Conservation (phyloP, 2,113 vertebrate species). For the Melanocharis versteri region DNA sequence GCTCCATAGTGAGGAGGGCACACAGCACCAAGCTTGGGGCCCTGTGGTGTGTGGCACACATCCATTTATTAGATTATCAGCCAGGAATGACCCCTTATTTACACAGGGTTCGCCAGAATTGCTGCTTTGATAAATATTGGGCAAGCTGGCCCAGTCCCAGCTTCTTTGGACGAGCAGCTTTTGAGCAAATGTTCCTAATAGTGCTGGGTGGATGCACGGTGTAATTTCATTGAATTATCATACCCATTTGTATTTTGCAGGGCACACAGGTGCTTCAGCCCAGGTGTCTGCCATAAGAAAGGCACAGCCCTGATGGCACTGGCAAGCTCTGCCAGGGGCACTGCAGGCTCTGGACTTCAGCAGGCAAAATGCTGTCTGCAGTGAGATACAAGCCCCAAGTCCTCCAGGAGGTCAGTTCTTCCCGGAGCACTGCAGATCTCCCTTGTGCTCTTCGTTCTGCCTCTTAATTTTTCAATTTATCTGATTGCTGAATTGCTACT, state of each 20-base stretch:
- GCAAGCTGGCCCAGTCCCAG: background rate
- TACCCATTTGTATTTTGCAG: background rate
- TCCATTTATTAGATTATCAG: background rate
- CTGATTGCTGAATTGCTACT: background rate
- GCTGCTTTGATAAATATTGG: background rate
- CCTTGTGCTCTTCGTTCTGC: background rate
- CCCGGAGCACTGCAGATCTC: background rate
- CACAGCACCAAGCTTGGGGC: background rate
- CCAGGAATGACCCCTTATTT: background rate
- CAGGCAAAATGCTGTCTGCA: background rate
- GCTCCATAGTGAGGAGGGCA: background rate
- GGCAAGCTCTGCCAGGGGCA: rapidly evolving
- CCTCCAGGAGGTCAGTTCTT: background rate
- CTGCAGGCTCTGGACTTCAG: background rate
- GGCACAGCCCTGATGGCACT: too few relatives aligned
- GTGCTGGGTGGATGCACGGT: background rate
- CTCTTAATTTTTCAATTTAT: background rate
- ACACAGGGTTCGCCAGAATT: rapidly evolving
- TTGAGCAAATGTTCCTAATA: background rate
- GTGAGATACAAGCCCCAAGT: background rate
- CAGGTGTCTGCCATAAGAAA: background rate
- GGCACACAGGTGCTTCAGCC: background rate
- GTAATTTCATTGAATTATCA: background rate
- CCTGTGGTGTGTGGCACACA: background rate
- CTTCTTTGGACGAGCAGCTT: background rate